A percentile compares a stretch with the other conserved stretches of the same genome.
These are phyloP conservation scores for Unio pictorum DNA, from an alignment of 2,888 invertebrate species.

Conservation along the genomic window DNA sequence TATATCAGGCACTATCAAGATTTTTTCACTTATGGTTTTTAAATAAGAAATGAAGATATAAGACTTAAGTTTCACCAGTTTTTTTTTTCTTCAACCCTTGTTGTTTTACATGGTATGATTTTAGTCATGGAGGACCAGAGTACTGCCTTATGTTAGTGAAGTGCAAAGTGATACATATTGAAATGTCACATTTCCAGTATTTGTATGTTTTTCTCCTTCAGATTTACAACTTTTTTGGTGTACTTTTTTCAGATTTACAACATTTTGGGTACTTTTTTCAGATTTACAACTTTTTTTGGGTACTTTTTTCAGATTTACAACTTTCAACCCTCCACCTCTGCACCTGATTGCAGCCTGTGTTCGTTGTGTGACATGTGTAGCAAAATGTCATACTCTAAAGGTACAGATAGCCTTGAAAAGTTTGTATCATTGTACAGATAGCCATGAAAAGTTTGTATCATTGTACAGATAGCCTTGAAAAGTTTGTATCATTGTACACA, in stretches of 20 bases:
- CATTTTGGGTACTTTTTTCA: no score
- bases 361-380: constrained; percentile 60
- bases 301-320: constrained; percentile 37
- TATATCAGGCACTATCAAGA: no score
- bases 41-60: no score
- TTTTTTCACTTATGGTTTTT: no score
- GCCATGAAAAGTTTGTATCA: background rate
- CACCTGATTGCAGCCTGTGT: constrained; percentile 61
- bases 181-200: background rate
- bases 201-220: constrained; percentile 19
- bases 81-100: no score
- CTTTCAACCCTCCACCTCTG: constrained; percentile 59
- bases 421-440: background rate
- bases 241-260: no score
- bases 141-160: no score
- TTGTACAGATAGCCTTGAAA: background rate
- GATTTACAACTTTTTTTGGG: no score
- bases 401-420: constrained; percentile 24
- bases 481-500: background rate
- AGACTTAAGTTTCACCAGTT: no score
- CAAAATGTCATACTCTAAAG: constrained; percentile 49
- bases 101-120: no score
- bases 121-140: no score
- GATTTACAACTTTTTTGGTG: constrained; percentile 51
- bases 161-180: no score